A percentile compares a stretch with the other conserved stretches of the same genome.
Conservation (phyloP, 2,888 invertebrate species). For the Cactoblastis cactorum region DNA sequence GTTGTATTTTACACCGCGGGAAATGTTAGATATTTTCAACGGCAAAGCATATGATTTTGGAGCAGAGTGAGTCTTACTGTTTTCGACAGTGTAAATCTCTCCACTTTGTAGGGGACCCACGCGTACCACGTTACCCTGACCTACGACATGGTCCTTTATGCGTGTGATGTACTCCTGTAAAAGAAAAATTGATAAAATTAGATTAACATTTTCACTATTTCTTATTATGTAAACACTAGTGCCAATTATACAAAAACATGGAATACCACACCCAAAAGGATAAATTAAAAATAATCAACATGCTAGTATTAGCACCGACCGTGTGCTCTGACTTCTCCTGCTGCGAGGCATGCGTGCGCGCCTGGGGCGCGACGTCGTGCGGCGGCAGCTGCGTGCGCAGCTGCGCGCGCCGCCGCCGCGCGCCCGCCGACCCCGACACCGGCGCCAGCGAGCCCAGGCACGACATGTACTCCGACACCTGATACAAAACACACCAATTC, state of each 20-base stretch:
- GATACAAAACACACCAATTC: background rate
- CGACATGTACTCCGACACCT: slow-evolving; percentile 81
- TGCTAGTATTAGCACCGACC: slow-evolving; percentile 40
- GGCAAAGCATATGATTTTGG: slow-evolving; percentile 72
- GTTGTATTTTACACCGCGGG: slow-evolving; percentile 69
- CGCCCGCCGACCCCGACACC: slow-evolving; percentile 89
- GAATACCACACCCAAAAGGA: too few species aligned
- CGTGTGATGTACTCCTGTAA: slow-evolving; percentile 72
- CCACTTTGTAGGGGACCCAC: slow-evolving; percentile 76
- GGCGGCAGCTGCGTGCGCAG: slow-evolving; percentile 91
- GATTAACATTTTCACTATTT: too few species aligned
- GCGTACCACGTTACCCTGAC: slow-evolving; percentile 85
- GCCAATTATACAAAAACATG: too few species aligned
- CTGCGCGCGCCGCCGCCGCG: slow-evolving; percentile 87
- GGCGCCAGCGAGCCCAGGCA: slow-evolving; percentile 87
- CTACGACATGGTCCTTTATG: slow-evolving; percentile 85
- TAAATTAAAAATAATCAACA: too few species aligned
- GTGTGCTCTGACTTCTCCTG: slow-evolving; percentile 71
- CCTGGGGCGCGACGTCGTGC: slow-evolving; percentile 85
- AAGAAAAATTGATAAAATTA: slow-evolving; percentile 13
- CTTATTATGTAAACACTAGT: background rate
- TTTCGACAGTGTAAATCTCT: slow-evolving; percentile 65
- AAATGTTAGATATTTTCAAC: slow-evolving; percentile 68
- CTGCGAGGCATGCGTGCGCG: slow-evolving; percentile 67
- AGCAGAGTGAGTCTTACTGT: slow-evolving; percentile 57